Evolutionary conservation across 2,797 vertebrate genomes (phyloP).

Genomic region (Schizopygopsis malacanthus): DNA sequence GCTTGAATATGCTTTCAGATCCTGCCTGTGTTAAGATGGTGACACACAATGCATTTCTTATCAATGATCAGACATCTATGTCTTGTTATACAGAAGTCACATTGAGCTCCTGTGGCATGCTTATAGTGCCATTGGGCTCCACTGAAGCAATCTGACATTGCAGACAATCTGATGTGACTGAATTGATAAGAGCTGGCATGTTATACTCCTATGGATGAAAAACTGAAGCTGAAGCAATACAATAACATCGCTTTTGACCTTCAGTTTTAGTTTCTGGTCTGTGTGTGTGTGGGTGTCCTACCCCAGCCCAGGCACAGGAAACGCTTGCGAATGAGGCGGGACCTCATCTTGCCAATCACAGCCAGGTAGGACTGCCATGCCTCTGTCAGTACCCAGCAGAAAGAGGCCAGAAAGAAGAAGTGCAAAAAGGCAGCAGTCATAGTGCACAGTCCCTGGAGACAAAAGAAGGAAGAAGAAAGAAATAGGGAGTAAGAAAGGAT

Average conservation of each 20-base stretch:
- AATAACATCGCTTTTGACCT: slow-evolving; percentile 15
- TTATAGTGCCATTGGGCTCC: slow-evolving; percentile 51
- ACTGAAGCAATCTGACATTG: slow-evolving; percentile 28
- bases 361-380: slow-evolving; percentile 99
- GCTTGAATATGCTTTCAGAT: slow-evolving; percentile 64
- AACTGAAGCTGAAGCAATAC: background rate
- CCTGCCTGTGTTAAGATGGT: slow-evolving; percentile 62
- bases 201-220: slow-evolving; percentile 33
- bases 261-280: slow-evolving; percentile 19
- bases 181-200: slow-evolving; percentile 43
- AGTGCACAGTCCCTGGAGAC: slow-evolving; percentile 89
- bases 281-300: slow-evolving; percentile 70
- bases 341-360: slow-evolving; percentile 95
- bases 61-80: slow-evolving; percentile 58
- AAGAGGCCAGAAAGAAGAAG: slow-evolving; percentile 99
- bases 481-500: background rate
- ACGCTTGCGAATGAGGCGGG: slow-evolving; percentile 96
- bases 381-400: slow-evolving; percentile 99
- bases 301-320: slow-evolving; percentile 99
- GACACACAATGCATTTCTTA: slow-evolving; percentile 68
- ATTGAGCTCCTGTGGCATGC: slow-evolving; percentile 16
- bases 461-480: background rate
- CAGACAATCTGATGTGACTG: slow-evolving; percentile 41
- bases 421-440: slow-evolving; percentile 97
- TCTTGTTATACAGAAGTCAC: slow-evolving; percentile 44